Evolutionary conservation across 1,140 invertebrate species (phyloP), one percentile per base, ranked within the genome.

Genomic region (Drosophila equinoxialis): DNA sequence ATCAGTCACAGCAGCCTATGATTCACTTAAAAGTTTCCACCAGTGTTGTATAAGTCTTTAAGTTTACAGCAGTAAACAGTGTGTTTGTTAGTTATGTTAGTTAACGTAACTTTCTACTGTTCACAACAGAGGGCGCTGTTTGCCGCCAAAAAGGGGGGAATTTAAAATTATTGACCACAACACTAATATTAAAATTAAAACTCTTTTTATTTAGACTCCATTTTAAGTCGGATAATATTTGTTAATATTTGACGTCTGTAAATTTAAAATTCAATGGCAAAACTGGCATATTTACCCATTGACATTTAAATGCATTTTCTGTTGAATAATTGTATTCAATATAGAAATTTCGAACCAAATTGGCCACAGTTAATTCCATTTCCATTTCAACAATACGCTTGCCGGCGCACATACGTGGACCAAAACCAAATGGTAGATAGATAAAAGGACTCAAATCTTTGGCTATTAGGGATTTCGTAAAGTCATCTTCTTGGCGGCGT

Each of bases 331-430:
- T 90, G 93, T 93, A 94, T 57, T 94, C 93, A 3, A 94, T 75
- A 23, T 93, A 72, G 65, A 94, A 94, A 72, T 94, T 93, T 65
- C 94, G 87, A 20, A 94, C 91, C 23, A 95, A 91, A 90, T 94
- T 94, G n/a, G 94, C 86, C 10, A 95, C 65, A 17, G 94, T 93
- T 5, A 95, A 92, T 84, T 95, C 94, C 51, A 96, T 81, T 90
- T 96, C 95, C 71, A 96, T 93, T 84, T 96, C 94, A 1, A 96
- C 96, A 76, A 97, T 94, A 61, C 96, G 92, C 68, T 94, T 93
- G 4, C 94, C 94, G 35, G 93, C 90, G 73, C 94, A 94, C 71
- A 91, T 93, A 10, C 95, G 90, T 3, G 93, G 92, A 11, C 95
- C 95, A 67, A 94, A 94, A 2, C 95, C 95, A 75, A 95, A 95